Evolutionary conservation across 2,888 invertebrate species (phyloP).

Genomic region (Odontomyia ornata): DNA sequence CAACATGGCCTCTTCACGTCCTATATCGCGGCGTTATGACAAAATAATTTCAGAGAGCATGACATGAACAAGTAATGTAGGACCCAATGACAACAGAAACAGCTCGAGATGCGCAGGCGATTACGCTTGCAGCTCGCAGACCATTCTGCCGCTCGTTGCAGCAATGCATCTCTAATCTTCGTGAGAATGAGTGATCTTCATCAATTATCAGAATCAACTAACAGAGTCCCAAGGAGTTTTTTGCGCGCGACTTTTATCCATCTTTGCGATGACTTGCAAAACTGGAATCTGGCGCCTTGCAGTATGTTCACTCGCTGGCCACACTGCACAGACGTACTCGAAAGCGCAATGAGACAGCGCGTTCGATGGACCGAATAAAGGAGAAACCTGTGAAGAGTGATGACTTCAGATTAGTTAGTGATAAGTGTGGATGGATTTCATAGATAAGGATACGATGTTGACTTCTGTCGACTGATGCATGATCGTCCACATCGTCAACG

Average conservation of each 20-base stretch:
- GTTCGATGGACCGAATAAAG: slow-evolving; percentile 8
- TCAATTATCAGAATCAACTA: slow-evolving; percentile 46
- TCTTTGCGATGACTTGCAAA: slow-evolving; percentile 47
- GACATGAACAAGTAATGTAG: slow-evolving; percentile 32
- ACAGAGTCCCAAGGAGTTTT: not conserved
- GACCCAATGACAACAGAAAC: slow-evolving; percentile 32
- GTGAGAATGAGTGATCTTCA: slow-evolving; percentile 44
- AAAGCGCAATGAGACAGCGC: slow-evolving; percentile 3
- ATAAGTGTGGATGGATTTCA: slow-evolving; percentile 48
- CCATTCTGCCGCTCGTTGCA: not conserved
- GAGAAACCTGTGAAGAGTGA: slow-evolving; percentile 41
- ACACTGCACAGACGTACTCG: too few relatives aligned
- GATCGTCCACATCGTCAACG: slow-evolving; percentile 24
- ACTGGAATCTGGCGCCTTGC: slow-evolving; percentile 48
- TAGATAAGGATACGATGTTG: slow-evolving; percentile 46
- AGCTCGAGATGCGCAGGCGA: slow-evolving; percentile 26
- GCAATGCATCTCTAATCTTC: slow-evolving; percentile 41
- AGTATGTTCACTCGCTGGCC: not conserved
- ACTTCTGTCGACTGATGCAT: slow-evolving; percentile 46
- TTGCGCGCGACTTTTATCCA: slow-evolving; percentile 33
- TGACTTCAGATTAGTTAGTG: slow-evolving; percentile 45
- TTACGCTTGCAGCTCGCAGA: slow-evolving; percentile 2
- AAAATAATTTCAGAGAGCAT: slow-evolving; percentile 46
- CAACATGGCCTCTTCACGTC: not conserved
- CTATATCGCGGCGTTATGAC: slow-evolving; percentile 41